phyloP scores from a whole-genome alignment of 2,888 invertebrate genomes.

The Acleris emargana region DNA sequence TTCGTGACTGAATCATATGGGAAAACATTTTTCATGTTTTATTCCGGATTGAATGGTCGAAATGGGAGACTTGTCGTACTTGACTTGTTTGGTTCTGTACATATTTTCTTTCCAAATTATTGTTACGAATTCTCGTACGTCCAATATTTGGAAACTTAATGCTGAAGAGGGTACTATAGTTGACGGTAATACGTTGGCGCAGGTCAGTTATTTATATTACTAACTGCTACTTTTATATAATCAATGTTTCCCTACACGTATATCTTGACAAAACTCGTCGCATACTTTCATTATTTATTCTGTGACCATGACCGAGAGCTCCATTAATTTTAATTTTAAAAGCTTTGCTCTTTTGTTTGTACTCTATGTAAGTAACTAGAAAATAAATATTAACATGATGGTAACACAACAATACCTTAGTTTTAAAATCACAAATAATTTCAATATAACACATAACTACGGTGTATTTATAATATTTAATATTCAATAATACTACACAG shows the following conservation, averaged over 20 bases:
- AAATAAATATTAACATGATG: no score
- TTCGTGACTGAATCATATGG: conserved; percentile 47
- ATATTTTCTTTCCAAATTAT: conserved; percentile 89
- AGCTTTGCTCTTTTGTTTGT: no score
- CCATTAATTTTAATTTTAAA: no score
- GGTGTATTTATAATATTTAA: no score
- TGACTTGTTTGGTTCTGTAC: conserved; percentile 87
- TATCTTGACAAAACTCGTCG: conserved; percentile 5
- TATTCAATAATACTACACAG: no score
- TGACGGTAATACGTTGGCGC: conserved; percentile 84
- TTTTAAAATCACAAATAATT: no score
- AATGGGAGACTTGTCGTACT: conserved; percentile 84
- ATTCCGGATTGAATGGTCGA: conserved; percentile 60
- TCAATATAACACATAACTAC: no score
- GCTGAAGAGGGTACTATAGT: conserved; percentile 89
- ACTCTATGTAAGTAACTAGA: no score
- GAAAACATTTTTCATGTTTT: conserved; percentile 43
- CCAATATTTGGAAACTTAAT: conserved; percentile 92
- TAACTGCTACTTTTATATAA: conserved; percentile 67
- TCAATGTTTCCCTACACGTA: conserved; percentile 47
- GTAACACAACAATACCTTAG: no score
- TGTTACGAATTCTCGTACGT: conserved; percentile 90
- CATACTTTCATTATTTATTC: conserved; percentile 4
- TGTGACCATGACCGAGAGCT: not conserved
- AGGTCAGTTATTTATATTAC: conserved; percentile 67